Percentiles rank a stretch among this genome's conserved stretches.
Evolutionary conservation across 2,888 invertebrate species (phyloP).

Genomic region (Coleophora deauratella): DNA sequence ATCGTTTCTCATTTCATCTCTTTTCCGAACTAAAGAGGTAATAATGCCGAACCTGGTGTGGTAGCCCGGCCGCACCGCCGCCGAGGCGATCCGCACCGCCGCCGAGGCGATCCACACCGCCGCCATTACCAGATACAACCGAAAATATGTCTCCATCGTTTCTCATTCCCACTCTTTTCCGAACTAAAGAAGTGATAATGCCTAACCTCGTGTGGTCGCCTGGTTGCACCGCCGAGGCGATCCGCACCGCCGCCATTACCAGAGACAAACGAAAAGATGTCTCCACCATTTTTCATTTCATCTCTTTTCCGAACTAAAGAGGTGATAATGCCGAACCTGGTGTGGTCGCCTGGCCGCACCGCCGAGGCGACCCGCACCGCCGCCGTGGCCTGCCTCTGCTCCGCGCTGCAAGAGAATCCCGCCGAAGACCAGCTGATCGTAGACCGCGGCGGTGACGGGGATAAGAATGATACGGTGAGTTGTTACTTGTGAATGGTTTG

Average conservation of each 20-base stretch:
- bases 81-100: constrained; percentile 84
- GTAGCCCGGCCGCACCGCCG: constrained; percentile 84
- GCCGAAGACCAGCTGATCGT: constrained; percentile 9
- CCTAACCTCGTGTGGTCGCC: constrained; percentile 86
- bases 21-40: constrained; percentile 75
- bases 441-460: constrained; percentile 37
- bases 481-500: background rate
- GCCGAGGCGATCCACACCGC: constrained; percentile 87
- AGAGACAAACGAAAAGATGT: too few species aligned
- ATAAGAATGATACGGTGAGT: constrained; percentile 35
- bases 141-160: too few species aligned
- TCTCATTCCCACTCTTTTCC: too few species aligned
- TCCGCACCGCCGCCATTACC: constrained; percentile 82
- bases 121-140: too few species aligned
- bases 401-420: constrained; percentile 70
- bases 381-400: constrained; percentile 81
- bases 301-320: too few species aligned
- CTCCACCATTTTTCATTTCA: too few species aligned
- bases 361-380: constrained; percentile 86
- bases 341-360: constrained; percentile 85
- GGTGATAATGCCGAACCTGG: constrained; percentile 80
- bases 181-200: constrained; percentile 77
- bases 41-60: constrained; percentile 84
- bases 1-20: too few species aligned
- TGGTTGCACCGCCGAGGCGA: constrained; percentile 83